phyloP scores from a whole-genome alignment of 1,140 invertebrate genomes.

The Bemisia tabaci region DNA sequence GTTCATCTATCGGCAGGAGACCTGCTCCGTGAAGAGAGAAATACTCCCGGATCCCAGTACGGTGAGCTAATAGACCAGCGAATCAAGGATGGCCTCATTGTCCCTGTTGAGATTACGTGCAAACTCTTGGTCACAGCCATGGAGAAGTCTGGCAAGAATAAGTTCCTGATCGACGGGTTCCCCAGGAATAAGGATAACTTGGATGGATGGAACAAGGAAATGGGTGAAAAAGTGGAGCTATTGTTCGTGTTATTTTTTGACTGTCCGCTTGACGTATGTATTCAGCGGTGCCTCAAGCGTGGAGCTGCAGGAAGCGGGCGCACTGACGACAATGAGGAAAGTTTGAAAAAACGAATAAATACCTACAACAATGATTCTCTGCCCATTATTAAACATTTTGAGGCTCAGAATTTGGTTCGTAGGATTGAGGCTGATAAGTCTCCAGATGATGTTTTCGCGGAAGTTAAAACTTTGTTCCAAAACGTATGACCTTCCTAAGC shows the following conservation, averaged over 20 bases:
- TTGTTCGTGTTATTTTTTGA: conserved; percentile 90
- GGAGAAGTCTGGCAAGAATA: conserved; percentile 48
- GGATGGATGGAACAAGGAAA: conserved; percentile 81
- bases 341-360: conserved; percentile 75
- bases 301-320: conserved; percentile 76
- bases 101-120: conserved; percentile 98
- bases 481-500: background rate
- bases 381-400: conserved; percentile 85
- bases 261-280: conserved; percentile 54
- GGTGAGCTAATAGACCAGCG: conserved; percentile 88
- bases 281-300: conserved; percentile 23
- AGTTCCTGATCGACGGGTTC: conserved; percentile 97
- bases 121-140: conserved; percentile 80
- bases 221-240: conserved; percentile 71
- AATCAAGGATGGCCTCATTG: conserved; percentile 89
- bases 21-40: conserved; percentile 78
- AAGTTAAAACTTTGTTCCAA: conserved; percentile 20
- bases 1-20: conserved; percentile 98
- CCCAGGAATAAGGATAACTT: conserved; percentile 95
- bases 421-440: conserved; percentile 56
- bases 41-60: conserved; percentile 68
- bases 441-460: conserved; percentile 46
- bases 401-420: conserved; percentile 53
- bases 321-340: conserved; percentile 87
- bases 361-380: conserved; percentile 84